Evolutionary conservation across 2,113 vertebrate species (phyloP), one percentile per base, ranked within the genome.

Genomic region (Vimba vimba): DNA sequence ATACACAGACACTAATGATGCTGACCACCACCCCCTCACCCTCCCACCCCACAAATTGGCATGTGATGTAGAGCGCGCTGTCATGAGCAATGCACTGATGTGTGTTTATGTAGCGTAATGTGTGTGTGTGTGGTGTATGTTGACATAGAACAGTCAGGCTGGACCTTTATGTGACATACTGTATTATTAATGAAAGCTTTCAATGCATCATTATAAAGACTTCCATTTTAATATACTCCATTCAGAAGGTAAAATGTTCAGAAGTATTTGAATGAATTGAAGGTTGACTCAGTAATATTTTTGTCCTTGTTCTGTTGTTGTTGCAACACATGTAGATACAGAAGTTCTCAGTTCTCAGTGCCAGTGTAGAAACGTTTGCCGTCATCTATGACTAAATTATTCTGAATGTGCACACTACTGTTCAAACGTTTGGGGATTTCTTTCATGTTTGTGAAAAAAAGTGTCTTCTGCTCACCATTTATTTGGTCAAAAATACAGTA

Each of bases 21-120:
- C 47, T 83, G 2, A 36, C 33, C 52, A 27, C 7, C 17, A 0
- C 36, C 5, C 36, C 30, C 30, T 30, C 30, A 30, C 30, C 30
- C 30, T 30, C 30, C 30, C 30, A 3, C 33, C 33, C 33, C 33
- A 4, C 27, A 9, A 19, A 77, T 55, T 52, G 10, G 50, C 75
- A 75, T 68, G 66, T 36, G 11, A 59, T 59, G 30, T 43, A 39
- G 21, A 59, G 8, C 30, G 50, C 77, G 13, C 55, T 60, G 33
- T 79, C 57, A 39, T 25, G 12, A 59, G 77, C 6, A 13, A 79
- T 62, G 36, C 76, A 59, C 52, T n/a, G 2, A 7, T 79, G 77
- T 79, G 52, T 62, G 77, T 79, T 79, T 62, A 39, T 62, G 6
- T 43, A 77, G 30, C 39, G 52, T 60, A 27, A 60, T 62, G 36